Percentiles rank a stretch among this genome's conserved stretches.
Evolutionary conservation across 2,797 vertebrate genomes (phyloP).

Genomic region (Karalla daura): DNA sequence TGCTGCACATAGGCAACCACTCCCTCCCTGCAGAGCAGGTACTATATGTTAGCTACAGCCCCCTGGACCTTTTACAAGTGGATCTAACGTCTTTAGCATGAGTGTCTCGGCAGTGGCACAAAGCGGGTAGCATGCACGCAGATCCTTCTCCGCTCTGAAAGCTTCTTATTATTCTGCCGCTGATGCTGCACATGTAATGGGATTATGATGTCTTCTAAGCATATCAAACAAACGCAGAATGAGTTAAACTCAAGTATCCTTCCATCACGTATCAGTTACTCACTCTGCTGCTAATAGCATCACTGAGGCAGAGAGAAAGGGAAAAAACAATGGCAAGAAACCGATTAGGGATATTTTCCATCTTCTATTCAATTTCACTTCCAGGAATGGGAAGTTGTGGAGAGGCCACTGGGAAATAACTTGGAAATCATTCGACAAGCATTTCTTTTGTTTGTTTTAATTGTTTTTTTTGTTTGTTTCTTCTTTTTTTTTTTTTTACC

Average conservation of each 20-base stretch:
- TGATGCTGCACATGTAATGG: slow-evolving; percentile 47
- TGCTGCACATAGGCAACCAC: background rate
- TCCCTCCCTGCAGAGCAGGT: slow-evolving; percentile 19
- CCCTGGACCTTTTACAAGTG: slow-evolving; percentile 7
- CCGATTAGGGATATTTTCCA: slow-evolving; percentile 30
- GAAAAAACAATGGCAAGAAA: slow-evolving; percentile 30
- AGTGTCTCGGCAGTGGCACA: slow-evolving; percentile 2
- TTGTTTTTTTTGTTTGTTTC: too few relatives aligned
- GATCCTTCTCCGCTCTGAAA: slow-evolving; percentile 48
- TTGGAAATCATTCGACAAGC: background rate
- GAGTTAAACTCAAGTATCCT: slow-evolving; percentile 43
- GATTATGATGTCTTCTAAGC: slow-evolving; percentile 59
- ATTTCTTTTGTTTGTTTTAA: background rate
- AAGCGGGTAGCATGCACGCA: slow-evolving; percentile 37
- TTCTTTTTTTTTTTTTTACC: slow-evolving; percentile 81
- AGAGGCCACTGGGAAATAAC: background rate
- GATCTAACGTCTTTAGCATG: slow-evolving; percentile 17
- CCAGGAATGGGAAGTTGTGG: background rate
- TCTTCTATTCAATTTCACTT: slow-evolving; percentile 13
- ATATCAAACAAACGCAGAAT: slow-evolving; percentile 39
- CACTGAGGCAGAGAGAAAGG: slow-evolving; percentile 69
- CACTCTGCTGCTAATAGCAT: slow-evolving; percentile 77
- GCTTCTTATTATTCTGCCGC: slow-evolving; percentile 61
- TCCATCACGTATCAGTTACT: slow-evolving; percentile 66
- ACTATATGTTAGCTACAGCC: slow-evolving; percentile 40